Base-by-base conservation (phyloP, 30 jellyfish, hydroid and myxozoan species). In the Mastigias papua region DNA sequence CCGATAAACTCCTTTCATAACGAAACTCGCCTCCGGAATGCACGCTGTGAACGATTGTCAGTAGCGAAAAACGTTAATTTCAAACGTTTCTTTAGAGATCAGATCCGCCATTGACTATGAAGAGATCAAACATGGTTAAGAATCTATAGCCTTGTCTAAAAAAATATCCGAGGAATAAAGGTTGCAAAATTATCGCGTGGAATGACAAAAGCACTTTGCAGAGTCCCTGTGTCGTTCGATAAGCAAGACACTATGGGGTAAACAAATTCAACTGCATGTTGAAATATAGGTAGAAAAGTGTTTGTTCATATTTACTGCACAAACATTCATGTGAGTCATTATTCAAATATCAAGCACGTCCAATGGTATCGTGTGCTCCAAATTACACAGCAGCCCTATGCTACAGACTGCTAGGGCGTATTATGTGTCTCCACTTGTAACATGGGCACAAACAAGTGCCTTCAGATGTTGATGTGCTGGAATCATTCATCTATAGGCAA, bases 1-100 rank as follows among this genome's bases (percentile, higher is more conserved):
- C 86, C 74, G 23, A 48, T 75, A 48, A 48, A 75, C 32, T 25
- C 22, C 48, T 20, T 34, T 34, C 32, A 16, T 31, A 64, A 49
- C 74, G 86, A 34, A 26, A 42, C 22, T 65, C 32, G 20, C 28
- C 37, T 46, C 86, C 86, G 86, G 86, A 75, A 75, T 20, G 84
- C 84, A 31, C n/a, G 49, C 42, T 32, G 66, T 15, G 54, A 42
- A 42, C 54, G 13, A 4, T 42, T 42, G 54, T 42, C 54, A 42
- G 54, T 15, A 42, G 54, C 54, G 54, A 42, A 42, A 42, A 42
- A 8, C 54, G 54, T 42, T 42, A 4, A 42, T 42, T 42, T 42
- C 54, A 42, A 42, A 42, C 7, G 54, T 42, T 42, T 42, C 13
- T 42, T 42, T 42, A 42, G 54, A 4, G 54, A 42, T 42, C 54